phyloP scores from a whole-genome alignment of 2,113 vertebrate species.

The Fulmarus glacialis region DNA sequence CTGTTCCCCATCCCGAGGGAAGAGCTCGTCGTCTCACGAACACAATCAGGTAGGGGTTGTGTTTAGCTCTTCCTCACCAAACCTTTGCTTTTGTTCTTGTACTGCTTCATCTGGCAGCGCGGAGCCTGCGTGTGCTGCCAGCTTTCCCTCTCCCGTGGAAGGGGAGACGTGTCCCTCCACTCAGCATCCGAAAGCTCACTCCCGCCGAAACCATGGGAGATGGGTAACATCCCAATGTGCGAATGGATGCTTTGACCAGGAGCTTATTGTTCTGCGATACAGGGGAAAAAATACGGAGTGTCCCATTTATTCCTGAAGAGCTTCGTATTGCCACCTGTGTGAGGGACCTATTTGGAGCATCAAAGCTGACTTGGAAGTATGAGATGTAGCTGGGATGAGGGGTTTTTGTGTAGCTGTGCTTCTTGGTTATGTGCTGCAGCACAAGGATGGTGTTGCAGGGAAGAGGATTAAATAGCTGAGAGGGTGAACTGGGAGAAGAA shows the following conservation, averaged over 20 bases:
- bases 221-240: not conserved
- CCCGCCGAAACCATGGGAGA: rapidly evolving
- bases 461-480: not conserved
- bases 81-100: not conserved
- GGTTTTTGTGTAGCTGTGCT: not conserved
- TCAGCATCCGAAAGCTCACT: rapidly evolving
- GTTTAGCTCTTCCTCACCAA: not conserved
- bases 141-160: rapidly evolving
- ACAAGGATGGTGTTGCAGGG: not conserved
- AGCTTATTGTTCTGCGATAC: not conserved
- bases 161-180: rapidly evolving
- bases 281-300: rapidly evolving
- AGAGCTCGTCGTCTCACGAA: conserved; percentile 76
- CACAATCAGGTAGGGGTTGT: conserved; percentile 77
- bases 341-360: not conserved
- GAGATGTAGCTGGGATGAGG: not conserved
- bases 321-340: not conserved
- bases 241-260: not conserved
- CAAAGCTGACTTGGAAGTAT: not conserved
- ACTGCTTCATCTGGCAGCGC: not conserved
- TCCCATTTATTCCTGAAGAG: not conserved
- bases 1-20: conserved; percentile 87
- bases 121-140: not conserved
- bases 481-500: not conserved
- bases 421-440: not conserved